These are phyloP conservation scores for Deroplatys truncata DNA, from an alignment of 2,888 invertebrate genomes.

Conservation along the genomic window DNA sequence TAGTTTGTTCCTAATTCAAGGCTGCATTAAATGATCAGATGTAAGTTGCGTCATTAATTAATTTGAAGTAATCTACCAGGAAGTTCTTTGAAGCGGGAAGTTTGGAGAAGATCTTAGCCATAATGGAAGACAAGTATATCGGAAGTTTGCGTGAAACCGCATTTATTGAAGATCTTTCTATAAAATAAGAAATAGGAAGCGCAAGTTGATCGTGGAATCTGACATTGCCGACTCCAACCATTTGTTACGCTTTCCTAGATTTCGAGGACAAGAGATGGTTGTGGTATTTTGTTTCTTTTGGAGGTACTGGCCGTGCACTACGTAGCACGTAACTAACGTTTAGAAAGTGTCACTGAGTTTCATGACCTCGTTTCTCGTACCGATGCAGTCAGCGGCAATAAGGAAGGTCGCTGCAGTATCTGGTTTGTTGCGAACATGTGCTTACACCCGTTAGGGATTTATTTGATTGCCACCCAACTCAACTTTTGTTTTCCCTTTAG, in stretches of 20 bases:
- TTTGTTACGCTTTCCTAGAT: constrained; percentile 3
- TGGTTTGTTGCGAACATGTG: too few relatives aligned
- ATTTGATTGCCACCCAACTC: too few relatives aligned
- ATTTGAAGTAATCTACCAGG: too few relatives aligned
- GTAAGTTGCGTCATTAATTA: too few relatives aligned
- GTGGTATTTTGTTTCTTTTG: neutral
- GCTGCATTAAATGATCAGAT: too few relatives aligned
- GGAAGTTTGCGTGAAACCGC: neutral
- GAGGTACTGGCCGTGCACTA: neutral
- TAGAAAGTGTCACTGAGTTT: constrained; percentile 9
- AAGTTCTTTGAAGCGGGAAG: too few relatives aligned
- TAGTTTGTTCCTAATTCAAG: too few relatives aligned
- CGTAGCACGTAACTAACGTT: neutral
- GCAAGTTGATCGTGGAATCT: neutral
- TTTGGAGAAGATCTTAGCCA: too few relatives aligned
- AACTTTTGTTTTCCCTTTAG: too few relatives aligned
- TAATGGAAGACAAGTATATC: too few relatives aligned
- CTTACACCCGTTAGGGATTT: too few relatives aligned
- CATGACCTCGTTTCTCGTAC: neutral
- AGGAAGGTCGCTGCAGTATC: neutral
- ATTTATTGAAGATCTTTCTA: neutral
- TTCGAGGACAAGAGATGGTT: neutral
- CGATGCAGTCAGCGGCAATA: neutral
- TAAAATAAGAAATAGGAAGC: neutral
- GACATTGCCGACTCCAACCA: neutral